These are phyloP conservation scores for Brachyopa scutellaris DNA, from an alignment of 2,888 invertebrate species.

Conservation along the genomic window DNA sequence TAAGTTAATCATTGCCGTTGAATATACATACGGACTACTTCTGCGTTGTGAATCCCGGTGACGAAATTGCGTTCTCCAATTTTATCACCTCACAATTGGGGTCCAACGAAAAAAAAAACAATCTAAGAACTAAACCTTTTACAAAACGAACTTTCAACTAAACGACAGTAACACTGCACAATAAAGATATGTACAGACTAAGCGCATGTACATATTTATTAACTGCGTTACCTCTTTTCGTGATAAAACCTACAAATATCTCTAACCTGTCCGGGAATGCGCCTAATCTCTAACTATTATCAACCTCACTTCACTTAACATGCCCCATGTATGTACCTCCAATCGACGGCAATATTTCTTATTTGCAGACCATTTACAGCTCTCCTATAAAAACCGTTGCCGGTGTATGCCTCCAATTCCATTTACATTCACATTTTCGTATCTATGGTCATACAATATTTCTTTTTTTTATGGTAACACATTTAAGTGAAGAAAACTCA, in stretches of 20 bases:
- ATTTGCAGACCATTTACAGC: slow-evolving; percentile 41
- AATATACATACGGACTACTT: too few species aligned
- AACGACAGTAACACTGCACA: too few species aligned
- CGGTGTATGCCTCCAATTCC: slow-evolving; percentile 23
- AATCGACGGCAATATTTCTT: slow-evolving; percentile 52
- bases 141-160: too few species aligned
- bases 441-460: slow-evolving; percentile 41
- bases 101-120: too few species aligned
- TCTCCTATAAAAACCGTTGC: slow-evolving; percentile 33
- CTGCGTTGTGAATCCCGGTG: too few species aligned
- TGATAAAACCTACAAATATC: slow-evolving; percentile 44
- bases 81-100: too few species aligned
- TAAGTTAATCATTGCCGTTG: too few species aligned
- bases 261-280: slow-evolving; percentile 32
- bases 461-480: slow-evolving; percentile 17
- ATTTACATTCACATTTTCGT: slow-evolving; percentile 44
- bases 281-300: slow-evolving; percentile 59
- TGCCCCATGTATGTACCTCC: slow-evolving; percentile 52
- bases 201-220: too few species aligned
- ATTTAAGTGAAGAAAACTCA: slow-evolving; percentile 6
- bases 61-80: too few species aligned
- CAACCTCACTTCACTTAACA: slow-evolving; percentile 61
- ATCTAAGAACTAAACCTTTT: too few species aligned
- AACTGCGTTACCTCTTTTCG: slow-evolving; percentile 9
- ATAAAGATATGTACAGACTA: too few species aligned